Conservation (phyloP, 2,888 invertebrate genomes). For the Pheosia gnoma region DNA sequence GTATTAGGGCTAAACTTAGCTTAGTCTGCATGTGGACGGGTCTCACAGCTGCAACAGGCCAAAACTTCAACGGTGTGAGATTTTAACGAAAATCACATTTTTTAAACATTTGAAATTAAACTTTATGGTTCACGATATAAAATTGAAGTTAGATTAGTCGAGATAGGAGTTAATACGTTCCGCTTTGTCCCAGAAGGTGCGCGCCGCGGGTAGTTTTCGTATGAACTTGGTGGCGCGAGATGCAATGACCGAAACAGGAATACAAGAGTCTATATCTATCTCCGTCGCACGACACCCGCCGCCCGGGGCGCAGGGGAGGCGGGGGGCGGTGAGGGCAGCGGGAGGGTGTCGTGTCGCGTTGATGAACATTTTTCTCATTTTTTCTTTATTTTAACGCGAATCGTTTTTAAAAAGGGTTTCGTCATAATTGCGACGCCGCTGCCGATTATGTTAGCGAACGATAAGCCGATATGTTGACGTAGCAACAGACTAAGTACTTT, state of each 20-base stretch:
- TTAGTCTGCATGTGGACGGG: constrained; percentile 59
- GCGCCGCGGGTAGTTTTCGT: constrained; percentile 82
- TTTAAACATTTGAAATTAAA: constrained; percentile 11
- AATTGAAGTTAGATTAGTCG: constrained; percentile 13
- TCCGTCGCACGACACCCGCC: constrained; percentile 70
- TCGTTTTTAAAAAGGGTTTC: constrained; percentile 84
- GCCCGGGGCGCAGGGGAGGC: constrained; percentile 61
- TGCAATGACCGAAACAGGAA: constrained; percentile 64
- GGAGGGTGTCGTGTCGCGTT: constrained; percentile 80
- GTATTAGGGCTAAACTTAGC: constrained; percentile 77
- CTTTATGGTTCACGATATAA: constrained; percentile 20
- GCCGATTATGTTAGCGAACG: constrained; percentile 74
- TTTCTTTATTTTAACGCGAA: constrained; percentile 82
- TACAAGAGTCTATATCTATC: constrained; percentile 52
- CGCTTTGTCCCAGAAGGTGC: constrained; percentile 48
- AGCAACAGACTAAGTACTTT: constrained; percentile 32
- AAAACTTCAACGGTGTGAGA: constrained; percentile 63
- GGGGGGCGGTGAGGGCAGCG: constrained; percentile 50
- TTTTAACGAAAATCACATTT: constrained; percentile 40
- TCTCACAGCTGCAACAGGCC: constrained; percentile 75
- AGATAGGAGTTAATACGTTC: constrained; percentile 43
- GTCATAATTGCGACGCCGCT: constrained; percentile 81
- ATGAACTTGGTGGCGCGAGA: constrained; percentile 79
- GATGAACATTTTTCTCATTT: constrained; percentile 84
- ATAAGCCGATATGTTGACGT: constrained; percentile 56